Base-by-base conservation (phyloP, 2,113 vertebrate genomes). In the Leiothrix lutea region DNA sequence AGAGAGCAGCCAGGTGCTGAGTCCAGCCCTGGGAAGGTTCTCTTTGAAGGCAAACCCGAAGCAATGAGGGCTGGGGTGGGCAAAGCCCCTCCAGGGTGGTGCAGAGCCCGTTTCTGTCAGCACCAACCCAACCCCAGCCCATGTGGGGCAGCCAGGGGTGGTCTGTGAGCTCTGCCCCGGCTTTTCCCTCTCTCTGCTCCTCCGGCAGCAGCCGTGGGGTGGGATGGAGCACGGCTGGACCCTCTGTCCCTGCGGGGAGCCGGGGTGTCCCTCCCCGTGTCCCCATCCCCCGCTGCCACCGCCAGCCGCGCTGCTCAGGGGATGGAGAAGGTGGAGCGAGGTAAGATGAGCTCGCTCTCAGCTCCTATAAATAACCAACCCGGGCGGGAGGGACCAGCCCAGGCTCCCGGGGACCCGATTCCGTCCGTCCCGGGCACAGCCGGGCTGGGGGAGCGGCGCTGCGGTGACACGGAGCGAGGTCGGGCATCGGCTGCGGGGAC, bases 281-380 rank as follows among this genome's bases (percentile, higher is more conserved):
- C 24, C 62, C 2, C 19, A 67, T 54, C 22, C 29, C 28, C 14
- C 19, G 19, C 71, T 0, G 0, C 64, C 53, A 17, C 75, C 80
- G 35, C 57, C 67, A 23, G n/a, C 80, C 67, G 20, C 7, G 11
- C 71, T 33, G 65, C 73, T 79, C 50, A 1, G 86, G 86, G 94
- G 45, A 83, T 88, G 86, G 58, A 90, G 82, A 92, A 95, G 64
- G 75, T 88, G 85, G 61, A 64, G 45, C 79, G 50, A 86, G 93
- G 91, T 88, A 38, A 93, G 90, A 44, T 44, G 79, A 95, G 93
- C 69, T 93, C 48, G 47, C 8, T 36, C 33, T 8, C 31, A 16
- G 72, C 17, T 88, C 80, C 75, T 78, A 50, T 91, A 79, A 96
- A 95, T 94, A 94, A 69, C 88, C 1, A 88, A 67, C 73, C 44